Percentiles rank a stretch among this genome's conserved stretches.
Evolutionary conservation across 1,140 invertebrate species (phyloP).

Genomic region (Armadillidium nasatum): DNA sequence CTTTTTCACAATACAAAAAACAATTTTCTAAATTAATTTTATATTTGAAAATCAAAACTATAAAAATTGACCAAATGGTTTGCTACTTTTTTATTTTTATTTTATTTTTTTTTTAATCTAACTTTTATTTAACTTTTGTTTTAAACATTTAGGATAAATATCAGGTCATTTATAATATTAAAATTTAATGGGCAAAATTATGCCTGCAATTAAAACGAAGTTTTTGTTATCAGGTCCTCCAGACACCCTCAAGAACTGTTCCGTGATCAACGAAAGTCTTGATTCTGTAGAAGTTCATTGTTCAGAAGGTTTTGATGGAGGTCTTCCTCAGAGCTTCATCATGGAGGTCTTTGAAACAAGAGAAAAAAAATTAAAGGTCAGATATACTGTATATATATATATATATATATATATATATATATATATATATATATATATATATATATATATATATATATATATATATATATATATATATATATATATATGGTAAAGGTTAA

Average conservation of each 20-base stretch:
- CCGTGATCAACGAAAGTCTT: constrained; percentile 75
- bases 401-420: not conserved
- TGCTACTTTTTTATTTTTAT: no score
- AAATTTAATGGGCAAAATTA: not conserved
- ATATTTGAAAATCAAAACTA: no score
- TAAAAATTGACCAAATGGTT: no score
- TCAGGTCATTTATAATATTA: not conserved
- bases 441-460: not conserved
- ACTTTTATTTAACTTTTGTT: no score
- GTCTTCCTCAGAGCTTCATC: constrained; percentile 70
- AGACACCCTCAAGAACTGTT: constrained; percentile 74
- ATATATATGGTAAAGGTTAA: no score
- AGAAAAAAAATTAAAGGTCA: constrained; percentile 39
- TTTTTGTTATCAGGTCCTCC: constrained; percentile 57
- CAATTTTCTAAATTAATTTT: no score
- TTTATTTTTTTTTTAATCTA: no score
- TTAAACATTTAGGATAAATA: no score
- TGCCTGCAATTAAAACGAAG: not conserved
- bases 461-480: constrained; percentile 2
- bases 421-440: not conserved
- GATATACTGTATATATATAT: not conserved
- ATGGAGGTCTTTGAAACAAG: constrained; percentile 41
- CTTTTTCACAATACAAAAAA: no score
- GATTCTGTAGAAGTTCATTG: constrained; percentile 73
- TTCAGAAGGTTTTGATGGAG: constrained; percentile 74